A percentile compares a stretch with the other conserved stretches of the same genome.
Conservation (phyloP, 2,113 vertebrate species). For the Chaetura pelagica region DNA sequence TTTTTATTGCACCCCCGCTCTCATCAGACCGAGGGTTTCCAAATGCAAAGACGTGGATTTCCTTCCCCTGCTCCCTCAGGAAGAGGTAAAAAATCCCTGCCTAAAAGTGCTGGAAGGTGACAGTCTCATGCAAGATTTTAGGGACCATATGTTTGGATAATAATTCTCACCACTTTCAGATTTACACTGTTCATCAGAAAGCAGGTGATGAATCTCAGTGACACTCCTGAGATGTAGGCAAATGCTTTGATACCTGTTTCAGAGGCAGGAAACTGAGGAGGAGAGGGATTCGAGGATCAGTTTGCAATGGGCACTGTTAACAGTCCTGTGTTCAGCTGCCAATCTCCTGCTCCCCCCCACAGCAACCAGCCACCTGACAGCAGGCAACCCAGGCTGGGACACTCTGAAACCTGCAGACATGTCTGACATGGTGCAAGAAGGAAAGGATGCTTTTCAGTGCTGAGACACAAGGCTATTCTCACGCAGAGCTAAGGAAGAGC, state of each 20-base stretch:
- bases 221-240: not conserved
- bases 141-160: not conserved
- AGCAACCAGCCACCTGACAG: not conserved
- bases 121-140: not conserved
- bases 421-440: not conserved
- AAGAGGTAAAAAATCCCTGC: not conserved
- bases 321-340: not conserved
- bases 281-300: not conserved
- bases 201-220: not conserved
- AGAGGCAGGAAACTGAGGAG: not conserved
- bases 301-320: not conserved
- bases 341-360: not conserved
- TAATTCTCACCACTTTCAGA: not conserved
- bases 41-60: not conserved
- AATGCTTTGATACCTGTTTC: not conserved
- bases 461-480: not conserved
- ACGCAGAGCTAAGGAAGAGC: not conserved
- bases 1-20: not conserved
- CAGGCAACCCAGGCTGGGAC: not conserved
- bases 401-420: not conserved
- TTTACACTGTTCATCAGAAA: not conserved
- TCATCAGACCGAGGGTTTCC: not conserved
- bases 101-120: not conserved
- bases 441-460: not conserved
- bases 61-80: not conserved